Evolutionary conservation across 2,113 vertebrate genomes (phyloP), one percentile per base, ranked within the genome.

Genomic region (Pao palembangensis): DNA sequence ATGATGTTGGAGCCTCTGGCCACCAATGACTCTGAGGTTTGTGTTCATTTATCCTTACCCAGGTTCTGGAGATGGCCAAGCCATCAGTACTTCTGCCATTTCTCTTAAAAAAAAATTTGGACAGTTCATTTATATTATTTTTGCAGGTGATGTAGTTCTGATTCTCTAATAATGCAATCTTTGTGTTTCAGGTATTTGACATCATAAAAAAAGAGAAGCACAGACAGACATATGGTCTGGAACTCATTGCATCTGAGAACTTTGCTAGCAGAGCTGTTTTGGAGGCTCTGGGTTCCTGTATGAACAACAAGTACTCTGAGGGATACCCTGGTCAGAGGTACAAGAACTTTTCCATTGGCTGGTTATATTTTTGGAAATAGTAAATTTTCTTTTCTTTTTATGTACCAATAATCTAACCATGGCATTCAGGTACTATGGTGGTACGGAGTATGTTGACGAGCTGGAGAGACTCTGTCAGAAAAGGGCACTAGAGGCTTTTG

Each of bases 271-370:
- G 96, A 61, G 96, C 97, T 0, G 97, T 99, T 21, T 84, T 99
- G 53, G 96, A 99, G 74, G 96, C 97, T n/a, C 85, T 99, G 17
- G 96, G 97, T 0, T 99, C 96, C 56, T 99, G 97, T 75, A 77
- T 99, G 93, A 98, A 98, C 85, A 99, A 99, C 87, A 99, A 99
- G 76, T 99, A 99, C 81, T 99, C 97, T 0, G 97, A 99, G 71
- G 97, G 97, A 0, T 99, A 98, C 82, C 96, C 96, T 0, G 96
- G 96, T 42, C 96, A 98, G 86, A 95, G 97, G 97, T 99, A 69
- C 12, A 14, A 5, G 0, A 48, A 8, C 43, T 2, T 10, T 57
- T 10, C 12, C 12, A 17, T 47, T 47, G n/a, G 44, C 43, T 15
- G 43, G 43, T 44, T 17, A 16, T 15, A 1, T 17, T 44, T 44